Conservation (phyloP, 2,888 invertebrate genomes). For the Drosophila basisetae region DNA sequence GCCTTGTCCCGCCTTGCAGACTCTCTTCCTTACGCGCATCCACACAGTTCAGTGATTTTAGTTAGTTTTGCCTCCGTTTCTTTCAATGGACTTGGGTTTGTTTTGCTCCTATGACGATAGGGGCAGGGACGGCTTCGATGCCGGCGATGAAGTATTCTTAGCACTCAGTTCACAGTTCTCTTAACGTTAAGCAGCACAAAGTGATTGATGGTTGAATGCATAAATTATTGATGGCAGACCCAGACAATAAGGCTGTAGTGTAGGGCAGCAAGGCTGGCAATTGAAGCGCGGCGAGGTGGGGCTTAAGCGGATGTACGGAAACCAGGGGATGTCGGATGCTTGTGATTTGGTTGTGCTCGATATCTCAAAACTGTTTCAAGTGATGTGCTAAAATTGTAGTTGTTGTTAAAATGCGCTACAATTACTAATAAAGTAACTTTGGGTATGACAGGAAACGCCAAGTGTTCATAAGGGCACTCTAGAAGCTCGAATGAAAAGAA, state of each 20-base stretch:
- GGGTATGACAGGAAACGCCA: constrained; percentile 9
- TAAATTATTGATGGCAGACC: constrained; percentile 76
- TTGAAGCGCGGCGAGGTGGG: constrained; percentile 15
- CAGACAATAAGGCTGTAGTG: constrained; percentile 64
- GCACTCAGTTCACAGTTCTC: constrained; percentile 55
- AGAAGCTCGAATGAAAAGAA: not conserved
- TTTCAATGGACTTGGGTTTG: constrained; percentile 47
- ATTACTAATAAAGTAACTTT: constrained; percentile 8
- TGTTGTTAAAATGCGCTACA: constrained; percentile 31
- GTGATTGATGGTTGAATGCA: constrained; percentile 81
- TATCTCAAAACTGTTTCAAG: constrained; percentile 35
- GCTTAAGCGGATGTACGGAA: constrained; percentile 17
- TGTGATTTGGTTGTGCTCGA: constrained; percentile 47
- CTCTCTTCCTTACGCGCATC: constrained; percentile 41
- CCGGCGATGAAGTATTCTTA: constrained; percentile 35
- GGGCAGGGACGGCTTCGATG: constrained; percentile 4
- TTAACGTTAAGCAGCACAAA: constrained; percentile 77
- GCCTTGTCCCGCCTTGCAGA: constrained; percentile 48
- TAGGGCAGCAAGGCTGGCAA: constrained; percentile 15
- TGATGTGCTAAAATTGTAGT: constrained; percentile 68
- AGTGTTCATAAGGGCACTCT: constrained; percentile 13
- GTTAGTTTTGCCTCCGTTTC: constrained; percentile 58
- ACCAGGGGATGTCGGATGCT: constrained; percentile 38
- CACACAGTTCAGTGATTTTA: constrained; percentile 78
- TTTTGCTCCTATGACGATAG: constrained; percentile 46